These are phyloP conservation scores for Anguilla obscura DNA, from an alignment of 2,797 vertebrate genomes.

Conservation along the genomic window DNA sequence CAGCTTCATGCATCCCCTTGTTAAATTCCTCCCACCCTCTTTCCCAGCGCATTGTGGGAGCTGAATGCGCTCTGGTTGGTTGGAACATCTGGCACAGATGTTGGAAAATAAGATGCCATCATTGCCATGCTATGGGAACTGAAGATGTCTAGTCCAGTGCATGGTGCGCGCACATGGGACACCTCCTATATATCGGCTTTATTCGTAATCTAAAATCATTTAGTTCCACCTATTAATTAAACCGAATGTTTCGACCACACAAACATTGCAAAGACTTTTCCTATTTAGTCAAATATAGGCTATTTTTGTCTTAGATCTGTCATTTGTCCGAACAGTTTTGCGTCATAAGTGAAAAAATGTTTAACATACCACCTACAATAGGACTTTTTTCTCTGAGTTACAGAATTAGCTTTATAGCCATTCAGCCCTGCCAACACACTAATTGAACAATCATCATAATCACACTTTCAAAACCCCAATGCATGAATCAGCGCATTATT, in stretches of 20 bases:
- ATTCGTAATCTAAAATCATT: not conserved
- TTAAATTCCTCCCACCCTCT: conserved; percentile 65
- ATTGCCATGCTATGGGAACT: not conserved
- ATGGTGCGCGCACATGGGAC: not conserved
- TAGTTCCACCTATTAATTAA: not conserved
- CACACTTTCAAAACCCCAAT: not conserved
- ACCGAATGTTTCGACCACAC: not conserved
- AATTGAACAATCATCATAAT: not conserved
- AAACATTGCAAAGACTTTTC: not conserved
- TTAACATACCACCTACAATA: not conserved
- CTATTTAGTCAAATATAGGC: too few relatives aligned
- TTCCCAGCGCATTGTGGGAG: conserved; percentile 46
- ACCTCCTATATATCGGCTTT: not conserved
- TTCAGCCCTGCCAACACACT: not conserved
- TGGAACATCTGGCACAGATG: conserved; percentile 72
- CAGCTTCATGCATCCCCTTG: conserved; percentile 71
- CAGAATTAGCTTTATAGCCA: not conserved
- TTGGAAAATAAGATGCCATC: conserved; percentile 58
- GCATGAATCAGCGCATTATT: not conserved
- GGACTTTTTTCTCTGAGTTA: not conserved
- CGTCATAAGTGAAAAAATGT: not conserved
- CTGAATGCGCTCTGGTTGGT: conserved; percentile 64
- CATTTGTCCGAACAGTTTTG: too few relatives aligned
- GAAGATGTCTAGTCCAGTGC: not conserved
- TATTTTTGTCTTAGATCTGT: too few relatives aligned